Evolutionary conservation across 2,888 invertebrate species (phyloP), one percentile per base, ranked within the genome.

Genomic region (Iselma pallidipennis): DNA sequence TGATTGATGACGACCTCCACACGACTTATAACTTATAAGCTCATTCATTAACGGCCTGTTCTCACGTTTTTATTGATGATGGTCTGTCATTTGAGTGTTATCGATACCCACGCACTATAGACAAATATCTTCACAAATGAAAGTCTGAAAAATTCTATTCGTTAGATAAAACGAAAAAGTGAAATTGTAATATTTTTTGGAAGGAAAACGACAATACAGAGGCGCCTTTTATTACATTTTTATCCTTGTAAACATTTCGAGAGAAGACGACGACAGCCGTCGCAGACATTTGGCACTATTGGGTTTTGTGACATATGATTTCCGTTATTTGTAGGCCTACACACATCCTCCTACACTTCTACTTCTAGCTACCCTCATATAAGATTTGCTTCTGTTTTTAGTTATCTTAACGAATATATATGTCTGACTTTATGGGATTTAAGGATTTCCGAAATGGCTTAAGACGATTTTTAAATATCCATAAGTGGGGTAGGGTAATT

Each of bases 391-490:
- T 71, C 69, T 71, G 71, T 71, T 71, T 72, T 72, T 67, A 66
- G 71, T 71, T 71, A 71, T 70, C 67, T 65, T 59, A 57, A 55
- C 59, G 61, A 71, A 75, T 72, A 71, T 69, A 71, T 68, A 71
- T 60, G 49, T 55, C 49, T 55, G 62, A 59, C 66, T 74, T 74
- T 74, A 74, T 73, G 68, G 65, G 68, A 66, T 69, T 69, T 71
- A 66, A 71, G 72, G 74, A 74, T 73, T 74, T 74, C 75, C 75
- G 74, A 74, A 74, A 73, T 60, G 69, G 66, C 71, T 75, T 68
- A 57, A 52, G 55, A 59, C 62, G 60, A 66, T 42, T 42, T 66
- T 68, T 63, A 67, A 73, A 69, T 49, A 33, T 29, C 53, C 21
- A 19, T 45, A 42, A 58, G 53, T 7, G 23, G 52, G 45, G 28